Evolutionary conservation across 2,888 invertebrate species (phyloP).

Genomic region (Ormyrus thymus): DNA sequence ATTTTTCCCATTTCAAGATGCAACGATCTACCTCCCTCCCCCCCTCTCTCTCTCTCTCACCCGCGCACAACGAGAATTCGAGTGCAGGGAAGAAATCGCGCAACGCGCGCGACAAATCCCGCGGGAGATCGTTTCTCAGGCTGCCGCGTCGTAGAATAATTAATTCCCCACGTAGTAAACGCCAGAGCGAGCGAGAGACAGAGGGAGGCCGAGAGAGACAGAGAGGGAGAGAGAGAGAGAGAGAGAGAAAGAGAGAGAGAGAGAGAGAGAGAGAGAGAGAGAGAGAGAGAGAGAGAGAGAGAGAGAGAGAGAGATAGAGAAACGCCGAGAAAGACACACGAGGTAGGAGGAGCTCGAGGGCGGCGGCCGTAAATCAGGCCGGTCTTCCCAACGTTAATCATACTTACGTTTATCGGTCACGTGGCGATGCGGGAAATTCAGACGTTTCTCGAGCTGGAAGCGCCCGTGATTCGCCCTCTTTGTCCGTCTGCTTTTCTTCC

Average conservation of each 20-base stretch:
- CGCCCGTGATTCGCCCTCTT: constrained; percentile 9
- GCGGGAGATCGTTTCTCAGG: constrained; percentile 39
- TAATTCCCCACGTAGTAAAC: constrained; percentile 16
- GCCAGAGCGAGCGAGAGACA: constrained; percentile 9
- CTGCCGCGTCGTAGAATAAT: constrained; percentile 34
- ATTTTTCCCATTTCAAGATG: neutral
- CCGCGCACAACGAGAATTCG: neutral
- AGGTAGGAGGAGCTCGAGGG: constrained; percentile 15
- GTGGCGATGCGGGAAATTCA: constrained; percentile 56
- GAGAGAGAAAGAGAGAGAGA: too few species aligned
- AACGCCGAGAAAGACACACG: constrained; percentile 16
- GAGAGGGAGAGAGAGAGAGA: neutral
- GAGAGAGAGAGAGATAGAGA: too few species aligned
- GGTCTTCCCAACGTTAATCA: constrained; percentile 56
- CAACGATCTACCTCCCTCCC: neutral
- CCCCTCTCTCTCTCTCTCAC: too few species aligned
- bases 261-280: neutral
- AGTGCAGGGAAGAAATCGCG: constrained; percentile 26
- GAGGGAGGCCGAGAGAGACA: constrained; percentile 19
- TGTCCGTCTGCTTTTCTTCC: too few species aligned
- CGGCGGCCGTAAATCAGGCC: constrained; percentile 58
- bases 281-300: too few species aligned
- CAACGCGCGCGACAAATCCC: constrained; percentile 43
- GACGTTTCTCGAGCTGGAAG: constrained; percentile 46
- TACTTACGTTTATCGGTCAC: constrained; percentile 62